Conservation (phyloP, 2,797 vertebrate species). For the Xenopus petersii region DNA sequence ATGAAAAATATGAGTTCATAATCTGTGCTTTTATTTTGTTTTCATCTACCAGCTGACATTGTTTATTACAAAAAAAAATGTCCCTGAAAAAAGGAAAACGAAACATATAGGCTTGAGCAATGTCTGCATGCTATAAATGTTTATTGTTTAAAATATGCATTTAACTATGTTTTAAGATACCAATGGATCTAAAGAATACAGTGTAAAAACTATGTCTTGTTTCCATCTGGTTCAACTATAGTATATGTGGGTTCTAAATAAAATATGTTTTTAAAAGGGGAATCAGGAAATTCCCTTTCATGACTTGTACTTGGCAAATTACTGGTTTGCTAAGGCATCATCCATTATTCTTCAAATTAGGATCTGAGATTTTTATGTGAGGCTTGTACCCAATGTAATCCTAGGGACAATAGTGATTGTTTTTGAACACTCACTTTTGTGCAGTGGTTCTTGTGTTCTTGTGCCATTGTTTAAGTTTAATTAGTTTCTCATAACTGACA, state of each 20-base stretch:
- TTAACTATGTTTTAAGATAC: neutral
- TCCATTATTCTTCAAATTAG: conserved; percentile 42
- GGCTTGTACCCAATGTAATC: conserved; percentile 33
- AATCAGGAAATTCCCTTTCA: conserved; percentile 33
- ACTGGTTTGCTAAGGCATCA: conserved; percentile 31
- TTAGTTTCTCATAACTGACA: conserved; percentile 35
- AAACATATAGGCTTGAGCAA: neutral
- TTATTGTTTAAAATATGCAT: neutral
- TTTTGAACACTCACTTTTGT: conserved; percentile 12
- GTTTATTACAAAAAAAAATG: no score
- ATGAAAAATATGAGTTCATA: no score
- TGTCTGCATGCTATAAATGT: neutral
- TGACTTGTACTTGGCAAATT: conserved; percentile 32
- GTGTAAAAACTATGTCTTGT: neutral
- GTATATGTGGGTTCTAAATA: conserved; percentile 10
- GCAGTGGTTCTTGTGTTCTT: conserved; percentile 30
- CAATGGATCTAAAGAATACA: neutral
- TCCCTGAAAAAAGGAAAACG: neutral
- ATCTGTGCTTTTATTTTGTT: no score
- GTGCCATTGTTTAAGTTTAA: conserved; percentile 35
- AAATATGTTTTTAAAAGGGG: conserved; percentile 28
- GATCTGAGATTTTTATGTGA: conserved; percentile 30
- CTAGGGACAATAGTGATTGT: conserved; percentile 35
- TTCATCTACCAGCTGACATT: no score
- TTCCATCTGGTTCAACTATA: neutral